Evolutionary conservation across 2,888 invertebrate species (phyloP).

Genomic region (Agrotis puta): DNA sequence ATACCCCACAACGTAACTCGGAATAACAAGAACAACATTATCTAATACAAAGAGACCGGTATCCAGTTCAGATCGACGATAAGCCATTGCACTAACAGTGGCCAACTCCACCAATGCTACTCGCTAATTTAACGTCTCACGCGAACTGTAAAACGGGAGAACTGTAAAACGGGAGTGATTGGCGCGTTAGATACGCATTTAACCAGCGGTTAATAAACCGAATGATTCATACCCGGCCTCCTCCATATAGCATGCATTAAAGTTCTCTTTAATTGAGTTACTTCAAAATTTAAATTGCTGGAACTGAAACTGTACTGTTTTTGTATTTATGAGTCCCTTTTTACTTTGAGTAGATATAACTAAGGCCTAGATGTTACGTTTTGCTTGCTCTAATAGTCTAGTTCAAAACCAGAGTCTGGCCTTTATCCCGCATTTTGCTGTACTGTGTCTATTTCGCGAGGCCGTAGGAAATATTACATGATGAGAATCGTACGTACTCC

Average conservation of each 20-base stretch:
- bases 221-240: conserved; percentile 71
- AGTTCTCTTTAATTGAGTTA: conserved; percentile 71
- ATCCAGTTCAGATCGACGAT: conserved; percentile 32
- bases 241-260: conserved; percentile 58
- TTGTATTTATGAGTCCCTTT: conserved; percentile 57
- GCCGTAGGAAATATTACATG: neutral
- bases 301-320: conserved; percentile 43
- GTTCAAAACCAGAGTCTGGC: neutral
- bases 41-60: conserved; percentile 7
- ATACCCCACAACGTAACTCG: neutral
- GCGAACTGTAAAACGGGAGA: conserved; percentile 67
- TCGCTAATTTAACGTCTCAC: conserved; percentile 69
- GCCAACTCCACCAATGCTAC: conserved; percentile 48
- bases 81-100: conserved; percentile 27
- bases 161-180: conserved; percentile 69
- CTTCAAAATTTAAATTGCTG: conserved; percentile 65
- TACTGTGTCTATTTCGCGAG: too few species aligned
- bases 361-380: conserved; percentile 14
- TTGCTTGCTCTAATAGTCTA: conserved; percentile 4
- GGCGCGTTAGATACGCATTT: conserved; percentile 68
- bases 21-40: neutral
- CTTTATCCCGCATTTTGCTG: neutral
- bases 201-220: conserved; percentile 72
- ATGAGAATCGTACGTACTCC: too few species aligned
- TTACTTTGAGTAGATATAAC: conserved; percentile 22